phyloP scores from a whole-genome alignment of 2,888 invertebrate species.

The Pyralis farinalis region DNA sequence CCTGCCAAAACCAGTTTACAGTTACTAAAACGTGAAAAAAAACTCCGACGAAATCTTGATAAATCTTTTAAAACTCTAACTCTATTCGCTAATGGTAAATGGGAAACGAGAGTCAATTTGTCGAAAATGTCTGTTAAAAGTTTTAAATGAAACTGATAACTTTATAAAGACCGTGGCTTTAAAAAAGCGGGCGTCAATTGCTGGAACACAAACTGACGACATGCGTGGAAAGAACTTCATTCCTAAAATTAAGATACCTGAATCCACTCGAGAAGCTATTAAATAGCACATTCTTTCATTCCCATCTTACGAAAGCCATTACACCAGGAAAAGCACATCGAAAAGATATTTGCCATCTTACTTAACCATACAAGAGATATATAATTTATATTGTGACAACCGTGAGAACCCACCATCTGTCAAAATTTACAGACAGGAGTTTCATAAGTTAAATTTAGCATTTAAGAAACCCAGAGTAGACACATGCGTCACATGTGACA shows the following conservation, averaged over 20 bases:
- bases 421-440: conserved; percentile 11
- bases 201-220: conserved; percentile 3
- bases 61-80: conserved; percentile 5
- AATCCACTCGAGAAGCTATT: conserved; percentile 7
- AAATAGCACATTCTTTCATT: conserved; percentile 8
- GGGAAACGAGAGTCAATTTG: conserved; percentile 5
- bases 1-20: conserved; percentile 2
- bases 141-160: conserved; percentile 5
- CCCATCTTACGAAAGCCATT: conserved; percentile 9
- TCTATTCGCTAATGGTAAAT: conserved; percentile 3
- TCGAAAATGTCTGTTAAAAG: conserved; percentile 3
- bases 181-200: conserved; percentile 3
- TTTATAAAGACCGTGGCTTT: conserved; percentile 4
- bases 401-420: conserved; percentile 6
- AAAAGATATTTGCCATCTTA: background rate
- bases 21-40: conserved; percentile 1
- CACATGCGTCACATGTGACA: conserved; percentile 14
- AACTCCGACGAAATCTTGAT: conserved; percentile 4
- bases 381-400: conserved; percentile 4
- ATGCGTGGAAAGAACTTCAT: conserved; percentile 1
- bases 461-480: conserved; percentile 11
- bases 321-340: conserved; percentile 8
- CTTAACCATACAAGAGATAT: conserved; percentile 5
- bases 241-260: conserved; percentile 8
- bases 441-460: conserved; percentile 12